phyloP scores from a whole-genome alignment of 2,888 invertebrate species.

The Idaea aversata region DNA sequence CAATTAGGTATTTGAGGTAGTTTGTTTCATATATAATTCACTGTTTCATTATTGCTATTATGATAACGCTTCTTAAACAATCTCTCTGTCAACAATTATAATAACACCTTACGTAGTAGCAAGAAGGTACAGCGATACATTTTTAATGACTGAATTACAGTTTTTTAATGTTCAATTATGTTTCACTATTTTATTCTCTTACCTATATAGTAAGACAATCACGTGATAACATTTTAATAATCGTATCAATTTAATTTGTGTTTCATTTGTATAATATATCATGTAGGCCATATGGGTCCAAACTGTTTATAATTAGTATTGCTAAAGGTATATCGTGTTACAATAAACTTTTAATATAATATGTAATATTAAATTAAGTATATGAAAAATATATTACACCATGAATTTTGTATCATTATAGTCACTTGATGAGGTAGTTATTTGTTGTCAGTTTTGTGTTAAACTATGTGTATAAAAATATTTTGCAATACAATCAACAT shows the following conservation, averaged over 20 bases:
- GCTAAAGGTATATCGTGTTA: slow-evolving; percentile 18
- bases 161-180: slow-evolving; percentile 19
- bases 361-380: slow-evolving; percentile 14
- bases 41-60: slow-evolving; percentile 66
- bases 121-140: slow-evolving; percentile 28
- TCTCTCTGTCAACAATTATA: slow-evolving; percentile 60
- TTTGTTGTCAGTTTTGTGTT: slow-evolving; percentile 57
- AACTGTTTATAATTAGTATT: slow-evolving; percentile 35
- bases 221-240: neutral
- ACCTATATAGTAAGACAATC: slow-evolving; percentile 25
- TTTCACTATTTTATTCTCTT: slow-evolving; percentile 8
- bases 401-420: slow-evolving; percentile 34
- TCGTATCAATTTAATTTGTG: slow-evolving; percentile 12
- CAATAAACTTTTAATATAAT: slow-evolving; percentile 1
- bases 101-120: slow-evolving; percentile 49
- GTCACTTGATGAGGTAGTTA: slow-evolving; percentile 74
- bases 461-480: slow-evolving; percentile 78
- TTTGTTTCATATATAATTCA: slow-evolving; percentile 67
- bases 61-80: slow-evolving; percentile 64
- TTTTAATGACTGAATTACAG: slow-evolving; percentile 17
- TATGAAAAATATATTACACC: slow-evolving; percentile 13
- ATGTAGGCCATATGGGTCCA: slow-evolving; percentile 60
- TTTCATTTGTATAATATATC: slow-evolving; percentile 27
- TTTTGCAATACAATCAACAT: slow-evolving; percentile 78
- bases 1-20: slow-evolving; percentile 77